Conservation (phyloP, 2,888 invertebrate species). For the Criorhina ranunculi region DNA sequence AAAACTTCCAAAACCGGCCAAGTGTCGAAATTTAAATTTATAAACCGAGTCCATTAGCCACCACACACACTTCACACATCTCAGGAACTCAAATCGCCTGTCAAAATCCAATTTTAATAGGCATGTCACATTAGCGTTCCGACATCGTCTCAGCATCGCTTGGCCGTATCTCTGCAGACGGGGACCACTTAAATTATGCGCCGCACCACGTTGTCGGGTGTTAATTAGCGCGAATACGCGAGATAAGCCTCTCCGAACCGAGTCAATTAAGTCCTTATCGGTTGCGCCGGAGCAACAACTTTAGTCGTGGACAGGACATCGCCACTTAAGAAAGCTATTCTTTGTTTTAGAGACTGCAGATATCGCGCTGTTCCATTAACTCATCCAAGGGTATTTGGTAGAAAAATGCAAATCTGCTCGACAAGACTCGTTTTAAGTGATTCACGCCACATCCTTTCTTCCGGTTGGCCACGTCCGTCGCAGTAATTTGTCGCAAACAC, state of each 20-base stretch:
- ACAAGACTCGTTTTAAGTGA: conserved; percentile 42
- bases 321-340: conserved; percentile 65
- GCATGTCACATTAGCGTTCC: conserved; percentile 73
- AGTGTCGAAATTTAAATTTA: conserved; percentile 67
- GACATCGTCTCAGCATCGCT: conserved; percentile 35
- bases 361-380: conserved; percentile 64
- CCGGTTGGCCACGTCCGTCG: conserved; percentile 39
- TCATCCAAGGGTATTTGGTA: conserved; percentile 65
- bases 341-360: conserved; percentile 51
- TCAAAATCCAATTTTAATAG: conserved; percentile 76
- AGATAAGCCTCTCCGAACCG: conserved; percentile 70
- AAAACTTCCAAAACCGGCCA: conserved; percentile 15
- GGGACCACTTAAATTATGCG: conserved; percentile 71
- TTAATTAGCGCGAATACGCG: conserved; percentile 73
- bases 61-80: conserved; percentile 49
- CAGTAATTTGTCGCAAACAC: conserved; percentile 74
- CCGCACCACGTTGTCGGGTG: conserved; percentile 72
- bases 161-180: conserved; percentile 1
- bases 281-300: conserved; percentile 52
- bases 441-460: conserved; percentile 58
- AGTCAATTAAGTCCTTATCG: conserved; percentile 75
- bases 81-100: conserved; percentile 76
- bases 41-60: conserved; percentile 65
- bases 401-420: conserved; percentile 62
- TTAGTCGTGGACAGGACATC: conserved; percentile 59